Base-by-base conservation (phyloP, 2,113 vertebrate species). In the Natator depressus region DNA sequence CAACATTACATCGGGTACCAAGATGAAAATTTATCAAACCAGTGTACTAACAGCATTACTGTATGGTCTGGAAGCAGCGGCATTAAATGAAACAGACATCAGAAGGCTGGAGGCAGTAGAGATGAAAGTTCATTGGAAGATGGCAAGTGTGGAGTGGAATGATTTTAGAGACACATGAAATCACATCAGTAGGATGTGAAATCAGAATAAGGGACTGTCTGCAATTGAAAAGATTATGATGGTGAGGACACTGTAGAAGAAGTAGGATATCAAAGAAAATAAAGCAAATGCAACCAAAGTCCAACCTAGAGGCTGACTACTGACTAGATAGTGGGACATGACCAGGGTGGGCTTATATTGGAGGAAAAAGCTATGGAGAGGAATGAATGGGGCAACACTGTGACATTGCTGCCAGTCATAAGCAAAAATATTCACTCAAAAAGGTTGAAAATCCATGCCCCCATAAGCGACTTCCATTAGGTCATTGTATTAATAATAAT, bases 391-490 rank as follows among this genome's bases (percentile, higher is more conserved):
- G 57, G 27, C 57, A 62, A 62, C 12, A 29, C 57, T 62, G 57
- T 62, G 51, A 53, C 57, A n/a, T n/a, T 38, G 35, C 95, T 97
- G 65, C 92, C 86, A 89, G 93, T 82, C 90, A 54, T 25, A 54
- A 95, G 84, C 94, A 94, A 87, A 94, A 91, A 97, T 2, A 91
- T 91, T 78, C 94, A 14, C 81, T 97, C 42, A 0, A 62, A 92
- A 93, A 94, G 94, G 90, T 20, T 35, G 90, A 93, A 97, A 95
- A 87, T 65, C 75, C 24, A 89, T 91, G 89, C 51, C 83, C 95
- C 92, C 96, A 92, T 93, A 96, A 94, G 42, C 49, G 83, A 83
- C 94, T 96, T 83, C 69, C 92, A 89, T 89, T 93, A 93, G 76
- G 46, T 84, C 80, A 94, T 31, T 97, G 92, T 50, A 65, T 88